Evolutionary conservation across 2,113 vertebrate genomes (phyloP), one percentile per base, ranked within the genome.

Genomic region (Ctenodactylus gundi): DNA sequence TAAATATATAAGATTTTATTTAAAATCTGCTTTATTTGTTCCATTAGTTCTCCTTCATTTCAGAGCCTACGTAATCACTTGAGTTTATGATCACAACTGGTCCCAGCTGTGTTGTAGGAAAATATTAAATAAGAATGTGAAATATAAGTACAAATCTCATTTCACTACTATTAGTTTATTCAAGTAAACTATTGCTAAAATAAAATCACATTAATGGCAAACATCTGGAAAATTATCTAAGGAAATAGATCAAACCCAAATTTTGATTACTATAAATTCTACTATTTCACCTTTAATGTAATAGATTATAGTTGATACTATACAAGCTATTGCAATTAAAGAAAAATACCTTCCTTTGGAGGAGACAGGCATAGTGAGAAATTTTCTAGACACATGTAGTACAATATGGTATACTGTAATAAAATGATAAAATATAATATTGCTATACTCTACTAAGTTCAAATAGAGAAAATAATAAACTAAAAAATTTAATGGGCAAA

Each of bases 1-100:
- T 81, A 51, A 94, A 81, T 83, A 95, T 98, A 96, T 90, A 95
- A 95, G 64, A 90, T 97, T 92, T 92, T 80, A 80, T 90, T 97
- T 86, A 86, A 82, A 97, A 97, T 88, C 65, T 85, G 82, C 39
- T 85, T 73, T 36, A 93, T 70, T 65, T 29, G 7, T 64, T 93
- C 67, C 92, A 58, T 97, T 97, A 97, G 95, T 94, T 94, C 96
- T 95, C 34, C 60, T 96, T 94, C 80, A 46, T 96, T 96, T 97
- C 83, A 91, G 72, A 96, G 96, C 82, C 7, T 85, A 81, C 78
- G 80, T 86, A 97, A 95, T 96, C 95, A 87, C 97, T 93, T 90
- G 87, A 75, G 82, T 64, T 97, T 94, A 97, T 68, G 46, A 73
- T 25, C 67, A 31, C 95, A 94, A 97, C 82, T 96, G 29, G 9